A percentile compares a stretch with the other conserved stretches of the same genome.
Evolutionary conservation across 2,888 invertebrate genomes (phyloP).

Genomic region (Idaea aversata): DNA sequence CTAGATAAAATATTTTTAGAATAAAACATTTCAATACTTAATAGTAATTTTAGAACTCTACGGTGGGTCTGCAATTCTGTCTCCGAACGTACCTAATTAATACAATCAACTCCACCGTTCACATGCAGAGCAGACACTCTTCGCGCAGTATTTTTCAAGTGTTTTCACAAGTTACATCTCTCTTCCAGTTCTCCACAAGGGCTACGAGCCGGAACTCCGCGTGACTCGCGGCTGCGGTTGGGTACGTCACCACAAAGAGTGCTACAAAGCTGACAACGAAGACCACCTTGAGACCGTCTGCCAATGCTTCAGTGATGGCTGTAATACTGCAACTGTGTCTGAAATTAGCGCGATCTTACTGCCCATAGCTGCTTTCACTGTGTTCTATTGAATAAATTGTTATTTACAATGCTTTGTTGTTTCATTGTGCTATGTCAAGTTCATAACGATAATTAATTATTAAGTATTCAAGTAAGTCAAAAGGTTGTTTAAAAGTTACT

Average conservation of each 20-base stretch:
- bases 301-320: conserved; percentile 82
- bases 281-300: conserved; percentile 83
- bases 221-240: conserved; percentile 84
- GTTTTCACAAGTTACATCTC: not conserved
- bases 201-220: conserved; percentile 64
- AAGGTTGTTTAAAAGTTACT: too few relatives aligned
- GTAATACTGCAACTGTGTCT: conserved; percentile 60
- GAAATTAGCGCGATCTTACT: not conserved
- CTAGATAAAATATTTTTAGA: too few relatives aligned
- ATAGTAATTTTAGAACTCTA: too few relatives aligned
- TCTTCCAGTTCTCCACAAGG: conserved; percentile 60
- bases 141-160: not conserved
- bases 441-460: not conserved
- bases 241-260: conserved; percentile 66
- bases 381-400: not conserved
- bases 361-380: not conserved
- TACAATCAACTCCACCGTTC: too few relatives aligned
- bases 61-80: too few relatives aligned
- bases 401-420: not conserved
- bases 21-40: too few relatives aligned
- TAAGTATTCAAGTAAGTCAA: too few relatives aligned
- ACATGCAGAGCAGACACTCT: too few relatives aligned
- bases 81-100: too few relatives aligned
- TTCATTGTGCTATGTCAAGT: not conserved
- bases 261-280: conserved; percentile 82